phyloP scores from a whole-genome alignment of 1,140 invertebrate genomes.

The Drosophila elegans region DNA sequence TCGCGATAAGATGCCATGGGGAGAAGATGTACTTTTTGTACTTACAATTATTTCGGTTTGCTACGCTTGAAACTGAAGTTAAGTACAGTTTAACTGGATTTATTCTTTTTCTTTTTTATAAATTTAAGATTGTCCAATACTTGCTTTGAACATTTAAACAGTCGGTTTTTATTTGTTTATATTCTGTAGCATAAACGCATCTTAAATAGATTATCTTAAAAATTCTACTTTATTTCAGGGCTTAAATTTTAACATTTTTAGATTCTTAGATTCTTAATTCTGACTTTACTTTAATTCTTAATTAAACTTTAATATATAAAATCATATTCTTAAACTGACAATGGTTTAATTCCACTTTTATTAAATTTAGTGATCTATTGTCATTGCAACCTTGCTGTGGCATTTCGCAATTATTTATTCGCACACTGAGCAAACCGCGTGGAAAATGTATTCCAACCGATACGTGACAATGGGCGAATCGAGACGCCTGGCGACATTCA shows the following conservation, averaged over 20 bases:
- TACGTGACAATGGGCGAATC: constrained; percentile 41
- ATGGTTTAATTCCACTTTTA: background rate
- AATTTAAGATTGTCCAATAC: background rate
- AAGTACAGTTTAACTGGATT: constrained; percentile 9
- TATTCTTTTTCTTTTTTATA: background rate
- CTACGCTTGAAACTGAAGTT: constrained; percentile 19
- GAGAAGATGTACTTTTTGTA: constrained; percentile 18
- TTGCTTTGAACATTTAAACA: too few species aligned
- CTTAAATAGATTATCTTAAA: too few species aligned
- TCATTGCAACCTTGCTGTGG: constrained; percentile 24
- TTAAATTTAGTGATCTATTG: constrained; percentile 23
- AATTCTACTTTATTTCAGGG: too few species aligned
- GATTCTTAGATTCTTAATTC: too few species aligned
- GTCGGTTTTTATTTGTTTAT: too few species aligned
- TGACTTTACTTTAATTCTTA: too few species aligned
- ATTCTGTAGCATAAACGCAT: too few species aligned
- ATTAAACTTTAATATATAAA: too few species aligned
- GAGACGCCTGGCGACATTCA: constrained; percentile 23
- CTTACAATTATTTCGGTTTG: constrained; percentile 71
- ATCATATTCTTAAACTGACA: background rate
- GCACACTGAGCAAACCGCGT: constrained; percentile 13
- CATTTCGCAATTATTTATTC: constrained; percentile 31
- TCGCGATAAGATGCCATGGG: constrained; percentile 47
- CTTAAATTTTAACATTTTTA: too few species aligned
- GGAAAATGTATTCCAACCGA: constrained; percentile 30